Conservation (phyloP, 2,888 invertebrate species). For the Omphaloscelis lunosa region DNA sequence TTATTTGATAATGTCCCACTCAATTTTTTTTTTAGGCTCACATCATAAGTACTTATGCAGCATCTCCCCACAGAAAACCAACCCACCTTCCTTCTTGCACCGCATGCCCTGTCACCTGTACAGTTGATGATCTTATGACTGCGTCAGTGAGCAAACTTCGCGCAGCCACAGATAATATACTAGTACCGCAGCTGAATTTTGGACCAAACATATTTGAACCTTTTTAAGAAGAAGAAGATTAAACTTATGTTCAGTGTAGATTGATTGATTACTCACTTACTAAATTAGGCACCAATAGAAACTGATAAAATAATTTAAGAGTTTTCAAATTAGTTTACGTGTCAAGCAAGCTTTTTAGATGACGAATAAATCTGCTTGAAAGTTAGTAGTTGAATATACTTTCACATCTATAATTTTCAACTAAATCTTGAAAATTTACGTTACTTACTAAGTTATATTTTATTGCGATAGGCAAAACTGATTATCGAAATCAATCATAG, state of each 20-base stretch:
- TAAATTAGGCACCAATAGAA: neutral
- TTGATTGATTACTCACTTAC: neutral
- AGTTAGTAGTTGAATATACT: slow-evolving; percentile 10
- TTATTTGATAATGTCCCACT: no score
- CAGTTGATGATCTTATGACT: neutral
- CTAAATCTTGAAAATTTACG: slow-evolving; percentile 22
- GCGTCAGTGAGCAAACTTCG: neutral
- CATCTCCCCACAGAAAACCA: neutral
- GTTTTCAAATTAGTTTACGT: neutral
- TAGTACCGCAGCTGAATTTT: no score
- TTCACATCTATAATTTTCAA: slow-evolving; percentile 6
- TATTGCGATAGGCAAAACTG: slow-evolving; percentile 5
- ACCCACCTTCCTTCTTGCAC: neutral
- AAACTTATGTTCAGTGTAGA: neutral
- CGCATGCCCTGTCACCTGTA: neutral
- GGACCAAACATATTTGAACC: neutral
- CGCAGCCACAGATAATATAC: no score
- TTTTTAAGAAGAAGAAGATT: no score
- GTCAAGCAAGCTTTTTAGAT: neutral
- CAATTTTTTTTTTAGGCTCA: no score
- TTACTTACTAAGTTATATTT: slow-evolving; percentile 5
- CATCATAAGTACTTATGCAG: neutral
- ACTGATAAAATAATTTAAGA: neutral
- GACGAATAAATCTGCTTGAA: neutral
- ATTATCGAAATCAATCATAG: slow-evolving; percentile 37